phyloP scores from a whole-genome alignment of 2,888 invertebrate genomes.

The Cheilosia vernalis region DNA sequence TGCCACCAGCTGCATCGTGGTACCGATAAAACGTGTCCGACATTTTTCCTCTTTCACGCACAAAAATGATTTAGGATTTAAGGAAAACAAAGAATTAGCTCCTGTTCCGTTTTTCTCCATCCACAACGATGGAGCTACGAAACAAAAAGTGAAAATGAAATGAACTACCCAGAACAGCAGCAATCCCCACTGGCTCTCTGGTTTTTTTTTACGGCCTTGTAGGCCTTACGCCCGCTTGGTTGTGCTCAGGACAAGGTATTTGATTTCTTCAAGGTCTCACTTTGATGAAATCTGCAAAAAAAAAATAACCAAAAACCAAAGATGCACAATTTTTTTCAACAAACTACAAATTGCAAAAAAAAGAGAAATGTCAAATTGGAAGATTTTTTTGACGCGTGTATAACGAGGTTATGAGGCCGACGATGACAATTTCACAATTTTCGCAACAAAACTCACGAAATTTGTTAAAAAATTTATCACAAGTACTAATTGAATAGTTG shows the following conservation, averaged over 20 bases:
- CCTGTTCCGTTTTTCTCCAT: conserved; percentile 14
- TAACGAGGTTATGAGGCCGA: conserved; percentile 54
- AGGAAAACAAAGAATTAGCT: conserved; percentile 14
- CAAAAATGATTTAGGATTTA: conserved; percentile 13
- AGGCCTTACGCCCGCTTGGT: conserved; percentile 64
- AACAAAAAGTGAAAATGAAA: conserved; percentile 28
- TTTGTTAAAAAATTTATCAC: background rate
- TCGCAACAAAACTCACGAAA: background rate
- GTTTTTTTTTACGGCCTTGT: conserved; percentile 56
- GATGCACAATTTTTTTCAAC: conserved; percentile 16
- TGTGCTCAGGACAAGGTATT: conserved; percentile 77
- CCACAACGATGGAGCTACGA: conserved; percentile 27
- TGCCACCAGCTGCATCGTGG: conserved; percentile 47
- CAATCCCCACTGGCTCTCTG: conserved; percentile 2
- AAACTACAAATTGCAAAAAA: conserved; percentile 27
- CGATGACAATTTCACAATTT: conserved; percentile 35
- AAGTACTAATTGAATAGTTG: background rate
- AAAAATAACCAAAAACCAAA: background rate
- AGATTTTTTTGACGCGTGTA: conserved; percentile 66
- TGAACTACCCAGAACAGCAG: conserved; percentile 6
- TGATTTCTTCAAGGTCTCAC: conserved; percentile 73
- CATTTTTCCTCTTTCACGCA: conserved; percentile 30
- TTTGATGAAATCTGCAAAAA: conserved; percentile 75
- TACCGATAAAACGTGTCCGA: conserved; percentile 64
- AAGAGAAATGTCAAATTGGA: conserved; percentile 36